phyloP scores from a whole-genome alignment of 1,140 invertebrate species.

The Ceratina australensis region DNA sequence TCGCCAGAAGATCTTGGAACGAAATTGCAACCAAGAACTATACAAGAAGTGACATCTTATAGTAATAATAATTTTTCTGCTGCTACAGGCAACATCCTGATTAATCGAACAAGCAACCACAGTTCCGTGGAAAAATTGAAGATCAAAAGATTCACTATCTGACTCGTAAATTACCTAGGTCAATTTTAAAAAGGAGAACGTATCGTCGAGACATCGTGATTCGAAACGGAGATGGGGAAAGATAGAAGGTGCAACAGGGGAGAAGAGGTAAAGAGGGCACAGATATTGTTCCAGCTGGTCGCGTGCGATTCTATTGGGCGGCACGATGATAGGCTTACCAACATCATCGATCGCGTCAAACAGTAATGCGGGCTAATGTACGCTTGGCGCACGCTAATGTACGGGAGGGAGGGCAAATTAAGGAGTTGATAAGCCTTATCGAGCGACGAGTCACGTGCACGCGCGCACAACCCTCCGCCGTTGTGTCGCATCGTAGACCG shows the following conservation, averaged over 20 bases:
- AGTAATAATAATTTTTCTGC: no score
- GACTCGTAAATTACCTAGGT: no score
- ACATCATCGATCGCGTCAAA: slow-evolving; percentile 66
- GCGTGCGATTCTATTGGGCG: background rate
- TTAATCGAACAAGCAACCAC: no score
- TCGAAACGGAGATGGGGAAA: background rate
- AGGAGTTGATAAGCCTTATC: slow-evolving; percentile 66
- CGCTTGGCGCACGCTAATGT: slow-evolving; percentile 56
- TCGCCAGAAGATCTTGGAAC: no score
- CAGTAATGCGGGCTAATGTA: slow-evolving; percentile 64
- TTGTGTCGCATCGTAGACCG: no score
- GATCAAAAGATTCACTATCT: no score
- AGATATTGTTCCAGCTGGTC: background rate
- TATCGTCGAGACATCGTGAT: background rate
- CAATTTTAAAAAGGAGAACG: background rate
- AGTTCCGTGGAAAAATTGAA: no score
- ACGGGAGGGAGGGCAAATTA: slow-evolving; percentile 56
- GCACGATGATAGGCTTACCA: slow-evolving; percentile 29
- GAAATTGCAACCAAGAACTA: no score
- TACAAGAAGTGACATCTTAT: no score
- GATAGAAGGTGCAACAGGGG: background rate
- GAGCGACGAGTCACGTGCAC: slow-evolving; percentile 44
- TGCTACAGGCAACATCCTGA: no score
- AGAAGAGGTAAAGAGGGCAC: background rate
- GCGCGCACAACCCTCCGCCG: no score